Evolutionary conservation across 2,888 invertebrate genomes (phyloP).

Genomic region (Drosophila eohydei): DNA sequence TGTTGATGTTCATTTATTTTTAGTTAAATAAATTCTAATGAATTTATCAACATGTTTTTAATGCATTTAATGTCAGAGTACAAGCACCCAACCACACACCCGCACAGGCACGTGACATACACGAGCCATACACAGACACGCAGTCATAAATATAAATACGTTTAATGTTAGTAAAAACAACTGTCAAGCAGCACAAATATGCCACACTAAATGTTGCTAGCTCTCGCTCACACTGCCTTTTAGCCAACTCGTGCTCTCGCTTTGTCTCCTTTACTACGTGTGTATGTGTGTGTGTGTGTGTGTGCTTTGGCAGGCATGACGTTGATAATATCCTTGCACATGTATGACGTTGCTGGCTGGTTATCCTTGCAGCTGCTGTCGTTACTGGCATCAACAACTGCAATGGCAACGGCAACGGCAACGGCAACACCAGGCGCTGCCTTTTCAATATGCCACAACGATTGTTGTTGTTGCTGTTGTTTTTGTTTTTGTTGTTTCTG

Average conservation of each 20-base stretch:
- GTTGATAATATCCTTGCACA: slow-evolving; percentile 83
- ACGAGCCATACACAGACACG: slow-evolving; percentile 2
- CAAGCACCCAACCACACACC: slow-evolving; percentile 20
- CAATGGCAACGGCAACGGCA: slow-evolving; percentile 17
- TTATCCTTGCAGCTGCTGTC: slow-evolving; percentile 63
- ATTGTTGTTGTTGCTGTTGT: slow-evolving; percentile 34
- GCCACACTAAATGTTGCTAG: slow-evolving; percentile 48
- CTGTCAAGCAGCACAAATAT: slow-evolving; percentile 56
- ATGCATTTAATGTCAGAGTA: slow-evolving; percentile 60
- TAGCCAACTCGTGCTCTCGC: slow-evolving; percentile 17
- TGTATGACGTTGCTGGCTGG: slow-evolving; percentile 72
- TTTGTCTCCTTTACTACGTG: slow-evolving; percentile 18
- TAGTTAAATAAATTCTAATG: slow-evolving; percentile 70
- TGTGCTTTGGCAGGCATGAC: slow-evolving; percentile 72
- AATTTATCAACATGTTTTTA: slow-evolving; percentile 67
- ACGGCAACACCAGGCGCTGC: slow-evolving; percentile 44
- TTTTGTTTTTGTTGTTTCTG: slow-evolving; percentile 33
- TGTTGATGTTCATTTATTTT: slow-evolving; percentile 54
- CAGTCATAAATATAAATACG: slow-evolving; percentile 64
- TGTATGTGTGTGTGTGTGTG: slow-evolving; percentile 30
- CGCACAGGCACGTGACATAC: slow-evolving; percentile 3
- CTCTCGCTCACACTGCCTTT: slow-evolving; percentile 14
- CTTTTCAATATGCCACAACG: slow-evolving; percentile 65
- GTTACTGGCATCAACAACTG: slow-evolving; percentile 25
- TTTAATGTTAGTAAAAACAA: slow-evolving; percentile 62